A percentile compares a stretch with the other conserved stretches of the same genome.
These are phyloP conservation scores for Acronicta leporina DNA, from an alignment of 2,888 invertebrate species.

Conservation along the genomic window DNA sequence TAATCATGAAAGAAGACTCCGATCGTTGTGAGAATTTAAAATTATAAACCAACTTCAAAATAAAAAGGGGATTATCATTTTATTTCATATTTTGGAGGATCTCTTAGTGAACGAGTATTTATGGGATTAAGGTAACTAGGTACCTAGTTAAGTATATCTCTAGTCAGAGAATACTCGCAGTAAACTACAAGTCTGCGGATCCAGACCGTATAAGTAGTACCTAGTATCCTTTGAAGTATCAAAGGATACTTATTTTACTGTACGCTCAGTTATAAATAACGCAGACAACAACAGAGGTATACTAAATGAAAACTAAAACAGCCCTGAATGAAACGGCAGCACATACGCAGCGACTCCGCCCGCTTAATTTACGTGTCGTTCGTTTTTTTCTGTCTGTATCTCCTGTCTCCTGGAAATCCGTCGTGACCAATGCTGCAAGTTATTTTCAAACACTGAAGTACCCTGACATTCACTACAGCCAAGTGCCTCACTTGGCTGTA, in stretches of 20 bases:
- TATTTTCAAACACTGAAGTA: conserved; percentile 75
- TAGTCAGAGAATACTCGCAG: not conserved
- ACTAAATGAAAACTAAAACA: conserved; percentile 57
- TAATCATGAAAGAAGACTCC: too few species aligned
- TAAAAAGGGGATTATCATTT: not conserved
- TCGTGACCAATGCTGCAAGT: conserved; percentile 72
- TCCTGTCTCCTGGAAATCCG: conserved; percentile 81
- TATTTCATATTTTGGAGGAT: not conserved
- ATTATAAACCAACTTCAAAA: too few species aligned
- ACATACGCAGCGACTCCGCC: conserved; percentile 55
- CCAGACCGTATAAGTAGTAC: conserved; percentile 24
- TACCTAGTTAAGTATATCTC: not conserved
- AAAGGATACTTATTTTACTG: conserved; percentile 35
- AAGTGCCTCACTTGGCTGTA: too few species aligned
- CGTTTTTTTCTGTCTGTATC: conserved; percentile 80
- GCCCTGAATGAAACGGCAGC: conserved; percentile 65
- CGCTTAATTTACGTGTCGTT: conserved; percentile 71
- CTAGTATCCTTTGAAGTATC: conserved; percentile 45
- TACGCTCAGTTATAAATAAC: conserved; percentile 42
- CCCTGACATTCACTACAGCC: conserved; percentile 11
- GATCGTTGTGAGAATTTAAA: too few species aligned
- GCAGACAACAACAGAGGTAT: conserved; percentile 41
- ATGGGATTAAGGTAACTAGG: not conserved
- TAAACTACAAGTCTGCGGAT: conserved; percentile 7
- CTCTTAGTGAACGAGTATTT: not conserved